Base-by-base conservation (phyloP, 2,113 vertebrate species). In the Dicerorhinus sumatrensis region DNA sequence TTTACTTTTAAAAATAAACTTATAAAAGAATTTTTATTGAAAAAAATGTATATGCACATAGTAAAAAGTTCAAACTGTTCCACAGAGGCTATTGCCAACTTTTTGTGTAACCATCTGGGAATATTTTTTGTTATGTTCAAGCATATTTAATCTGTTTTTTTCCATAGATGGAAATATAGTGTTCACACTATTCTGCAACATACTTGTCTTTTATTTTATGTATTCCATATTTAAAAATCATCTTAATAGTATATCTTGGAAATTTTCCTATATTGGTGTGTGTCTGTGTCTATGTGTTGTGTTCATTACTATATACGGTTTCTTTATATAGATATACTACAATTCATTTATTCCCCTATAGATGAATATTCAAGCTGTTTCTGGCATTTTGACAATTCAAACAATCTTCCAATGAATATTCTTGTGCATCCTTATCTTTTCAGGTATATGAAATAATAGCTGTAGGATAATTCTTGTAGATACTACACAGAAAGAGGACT, bases 1-100 rank as follows among this genome's bases (percentile, higher is more conserved):
- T 56, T 81, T 93, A 93, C 33, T 89, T 96, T 48, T 46, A 60
- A 92, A 80, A 70, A 88, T 77, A 11, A 33, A 91, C 11, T n/a
- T 33, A 48, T 10, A 23, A 60, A 63, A 96, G 5, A 29, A 93
- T 63, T 97, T 93, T 91, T 75, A 69, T 46, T 94, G 46, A 77
- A 84, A 93, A 93, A 62, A 36, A 14, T 58, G 85, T 17, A 88
- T 20, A 12, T 76, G 1, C 2, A 88, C 2, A 67, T 85, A 21
- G 39, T 36, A 92, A 67, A 54, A 97, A 89, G 46, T 51, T 70
- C 1, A 81, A 42, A 87, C 20, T 85, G 7, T 86, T 91, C 12
- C 18, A 29, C 46, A 81, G 23, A 58, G 6, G 17, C 1, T 85
- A 39, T 63, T 63, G 63, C 5, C 14, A 80, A 25, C 48, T 17